A percentile compares a stretch with the other conserved stretches of the same genome.
Conservation (phyloP, 2,888 invertebrate species). For the Rambutsinella grinnellia region DNA sequence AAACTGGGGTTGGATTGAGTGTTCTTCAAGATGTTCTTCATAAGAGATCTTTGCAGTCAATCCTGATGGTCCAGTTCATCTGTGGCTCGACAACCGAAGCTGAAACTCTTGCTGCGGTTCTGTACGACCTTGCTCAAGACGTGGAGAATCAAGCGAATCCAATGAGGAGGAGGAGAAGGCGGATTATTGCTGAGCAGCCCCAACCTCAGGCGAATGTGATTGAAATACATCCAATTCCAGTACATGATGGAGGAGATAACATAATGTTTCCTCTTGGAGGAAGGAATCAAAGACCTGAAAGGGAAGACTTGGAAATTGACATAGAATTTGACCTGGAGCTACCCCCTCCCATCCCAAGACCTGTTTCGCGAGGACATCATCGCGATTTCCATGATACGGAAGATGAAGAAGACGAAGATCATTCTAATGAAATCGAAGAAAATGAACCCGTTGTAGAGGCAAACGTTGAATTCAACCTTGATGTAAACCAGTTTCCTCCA, state of each 20-base stretch:
- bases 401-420: background rate
- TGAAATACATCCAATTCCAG: no score
- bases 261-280: no score
- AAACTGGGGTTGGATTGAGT: slow-evolving; percentile 38
- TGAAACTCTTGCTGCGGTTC: slow-evolving; percentile 29
- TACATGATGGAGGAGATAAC: no score
- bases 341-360: slow-evolving; percentile 6
- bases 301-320: no score
- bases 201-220: background rate
- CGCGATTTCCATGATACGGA: background rate
- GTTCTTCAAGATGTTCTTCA: slow-evolving; percentile 41
- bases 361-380: slow-evolving; percentile 28
- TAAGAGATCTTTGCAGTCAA: slow-evolving; percentile 31
- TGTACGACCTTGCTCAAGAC: slow-evolving; percentile 30
- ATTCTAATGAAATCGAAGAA: background rate
- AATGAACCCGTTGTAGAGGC: slow-evolving; percentile 1
- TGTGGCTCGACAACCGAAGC: slow-evolving; percentile 35
- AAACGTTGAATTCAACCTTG: background rate
- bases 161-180: background rate
- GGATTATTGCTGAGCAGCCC: background rate
- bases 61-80: slow-evolving; percentile 48
- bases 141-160: slow-evolving; percentile 9
- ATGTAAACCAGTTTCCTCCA: slow-evolving; percentile 16
- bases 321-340: background rate
- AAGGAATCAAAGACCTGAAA: no score